Conservation (phyloP, 2,888 invertebrate genomes). For the Rhagonycha fulva region DNA sequence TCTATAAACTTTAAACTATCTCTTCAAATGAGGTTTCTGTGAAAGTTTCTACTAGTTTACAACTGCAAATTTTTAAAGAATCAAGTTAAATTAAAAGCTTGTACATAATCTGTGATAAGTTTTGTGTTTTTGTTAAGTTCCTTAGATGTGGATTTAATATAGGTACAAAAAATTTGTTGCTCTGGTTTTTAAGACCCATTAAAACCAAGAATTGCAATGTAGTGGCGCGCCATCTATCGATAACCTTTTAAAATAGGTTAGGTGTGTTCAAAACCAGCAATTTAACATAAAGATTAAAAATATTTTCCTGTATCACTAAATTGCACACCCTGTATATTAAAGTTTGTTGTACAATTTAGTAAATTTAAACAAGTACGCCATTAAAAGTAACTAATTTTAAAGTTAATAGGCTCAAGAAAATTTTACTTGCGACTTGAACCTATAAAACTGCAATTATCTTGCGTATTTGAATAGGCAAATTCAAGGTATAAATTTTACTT, state of each 20-base stretch:
- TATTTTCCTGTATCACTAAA: too few relatives aligned
- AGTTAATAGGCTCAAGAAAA: background rate
- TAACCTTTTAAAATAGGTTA: too few relatives aligned
- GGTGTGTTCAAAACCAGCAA: too few relatives aligned
- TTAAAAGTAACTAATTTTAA: background rate
- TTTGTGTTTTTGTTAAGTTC: too few relatives aligned
- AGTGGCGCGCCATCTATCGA: too few relatives aligned
- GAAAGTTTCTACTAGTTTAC: background rate
- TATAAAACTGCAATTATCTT: background rate
- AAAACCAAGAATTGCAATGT: too few relatives aligned
- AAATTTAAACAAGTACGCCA: background rate
- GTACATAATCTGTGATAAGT: too few relatives aligned
- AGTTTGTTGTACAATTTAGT: background rate
- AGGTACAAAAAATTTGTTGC: too few relatives aligned
- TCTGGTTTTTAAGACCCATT: too few relatives aligned
- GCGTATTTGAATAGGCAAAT: background rate
- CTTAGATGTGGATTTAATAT: too few relatives aligned
- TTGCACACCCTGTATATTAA: background rate
- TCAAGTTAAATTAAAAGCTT: background rate
- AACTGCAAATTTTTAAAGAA: background rate
- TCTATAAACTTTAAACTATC: background rate
- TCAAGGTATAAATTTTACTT: conserved; percentile 1
- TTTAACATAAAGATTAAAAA: too few relatives aligned
- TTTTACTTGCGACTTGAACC: background rate
- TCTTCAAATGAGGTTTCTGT: background rate